Evolutionary conservation across 2,888 invertebrate genomes (phyloP).

Genomic region (Stenodera caucasica): DNA sequence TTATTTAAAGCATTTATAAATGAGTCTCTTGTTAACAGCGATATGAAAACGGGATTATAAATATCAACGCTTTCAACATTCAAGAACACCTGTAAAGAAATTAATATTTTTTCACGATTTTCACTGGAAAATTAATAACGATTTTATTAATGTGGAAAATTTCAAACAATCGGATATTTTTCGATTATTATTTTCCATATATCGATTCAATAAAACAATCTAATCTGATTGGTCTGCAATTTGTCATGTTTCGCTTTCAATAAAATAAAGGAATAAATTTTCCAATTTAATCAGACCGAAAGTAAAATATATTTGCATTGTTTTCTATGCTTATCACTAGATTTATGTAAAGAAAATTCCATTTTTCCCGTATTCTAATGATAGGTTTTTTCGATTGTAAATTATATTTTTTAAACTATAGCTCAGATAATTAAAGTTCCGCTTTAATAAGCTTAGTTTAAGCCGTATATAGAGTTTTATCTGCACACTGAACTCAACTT

Average conservation of each 20-base stretch:
- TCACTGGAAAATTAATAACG: no score
- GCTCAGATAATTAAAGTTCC: no score
- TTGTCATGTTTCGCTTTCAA: not conserved
- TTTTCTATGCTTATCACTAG: no score
- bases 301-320: not conserved
- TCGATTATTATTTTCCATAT: not conserved
- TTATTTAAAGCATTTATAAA: not conserved
- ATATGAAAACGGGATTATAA: not conserved
- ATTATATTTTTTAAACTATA: no score
- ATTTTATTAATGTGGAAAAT: no score
- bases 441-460: no score
- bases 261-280: not conserved
- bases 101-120: not conserved
- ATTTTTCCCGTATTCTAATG: no score
- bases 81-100: not conserved
- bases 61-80: not conserved
- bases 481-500: no score
- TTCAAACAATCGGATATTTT: no score
- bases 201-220: not conserved
- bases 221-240: not conserved
- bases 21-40: not conserved
- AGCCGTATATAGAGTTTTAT: no score
- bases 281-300: not conserved
- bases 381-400: no score
- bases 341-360: no score